Evolutionary conservation across 2,888 invertebrate species (phyloP).

Genomic region (Tipula vernalis): DNA sequence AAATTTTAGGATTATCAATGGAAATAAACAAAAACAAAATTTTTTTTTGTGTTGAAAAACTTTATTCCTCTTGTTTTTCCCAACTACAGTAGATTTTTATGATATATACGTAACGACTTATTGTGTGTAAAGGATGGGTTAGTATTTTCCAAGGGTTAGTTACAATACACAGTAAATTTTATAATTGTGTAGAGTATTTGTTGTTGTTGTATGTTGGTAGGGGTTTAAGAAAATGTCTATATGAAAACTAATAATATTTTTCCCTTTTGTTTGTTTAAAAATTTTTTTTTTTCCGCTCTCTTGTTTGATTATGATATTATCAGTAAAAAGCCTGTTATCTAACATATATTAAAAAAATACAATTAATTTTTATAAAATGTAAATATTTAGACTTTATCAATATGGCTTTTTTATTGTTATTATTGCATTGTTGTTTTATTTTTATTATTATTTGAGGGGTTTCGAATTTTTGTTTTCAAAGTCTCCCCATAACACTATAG

Average conservation of each 20-base stretch:
- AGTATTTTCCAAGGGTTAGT: neutral
- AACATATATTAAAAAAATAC: neutral
- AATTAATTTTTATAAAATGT: neutral
- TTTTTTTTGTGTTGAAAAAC: neutral
- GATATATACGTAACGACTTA: neutral
- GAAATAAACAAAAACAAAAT: neutral
- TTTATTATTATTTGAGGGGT: neutral
- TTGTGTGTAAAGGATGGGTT: neutral
- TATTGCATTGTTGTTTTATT: neutral
- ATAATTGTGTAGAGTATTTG: neutral
- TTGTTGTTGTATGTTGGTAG: neutral
- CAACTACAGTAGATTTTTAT: neutral
- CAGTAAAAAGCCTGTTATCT: neutral
- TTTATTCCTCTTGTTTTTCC: neutral
- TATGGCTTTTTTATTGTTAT: neutral
- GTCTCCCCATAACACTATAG: too few species aligned
- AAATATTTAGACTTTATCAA: slow-evolving; percentile 4
- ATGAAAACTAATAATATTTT: neutral
- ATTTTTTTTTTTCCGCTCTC: neutral
- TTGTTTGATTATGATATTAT: neutral
- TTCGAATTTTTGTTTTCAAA: neutral
- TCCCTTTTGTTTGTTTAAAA: neutral
- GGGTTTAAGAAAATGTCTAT: neutral
- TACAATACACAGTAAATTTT: neutral
- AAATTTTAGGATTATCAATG: neutral